A percentile compares a stretch with the other conserved stretches of the same genome.
Evolutionary conservation across 2,797 vertebrate species (phyloP).

Genomic region (Hemibagrus guttatus): DNA sequence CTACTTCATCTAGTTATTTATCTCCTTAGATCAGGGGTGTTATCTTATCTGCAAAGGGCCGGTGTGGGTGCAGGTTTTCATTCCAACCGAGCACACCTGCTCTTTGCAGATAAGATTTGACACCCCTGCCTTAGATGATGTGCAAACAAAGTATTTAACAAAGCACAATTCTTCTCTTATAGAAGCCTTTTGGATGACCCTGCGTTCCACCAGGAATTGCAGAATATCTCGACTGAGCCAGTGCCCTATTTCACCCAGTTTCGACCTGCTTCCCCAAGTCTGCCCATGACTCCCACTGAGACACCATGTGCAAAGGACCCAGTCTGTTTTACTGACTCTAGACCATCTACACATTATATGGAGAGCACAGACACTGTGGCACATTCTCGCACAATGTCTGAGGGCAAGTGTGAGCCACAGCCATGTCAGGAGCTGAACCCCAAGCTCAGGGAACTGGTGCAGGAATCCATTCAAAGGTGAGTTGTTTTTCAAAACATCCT

Average conservation of each 20-base stretch:
- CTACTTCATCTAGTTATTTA: background rate
- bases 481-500: background rate
- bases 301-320: background rate
- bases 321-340: background rate
- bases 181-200: constrained; percentile 83
- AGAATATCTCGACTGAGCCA: constrained; percentile 67
- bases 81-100: too few species aligned
- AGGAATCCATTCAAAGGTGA: constrained; percentile 64
- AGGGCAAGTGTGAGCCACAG: background rate
- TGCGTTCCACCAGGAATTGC: constrained; percentile 73
- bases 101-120: too few species aligned
- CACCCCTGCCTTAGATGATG: background rate
- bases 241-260: constrained; percentile 78
- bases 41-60: too few species aligned
- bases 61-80: too few species aligned
- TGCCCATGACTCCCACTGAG: constrained; percentile 27
- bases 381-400: background rate
- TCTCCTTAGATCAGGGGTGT: background rate
- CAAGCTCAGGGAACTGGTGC: constrained; percentile 32
- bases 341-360: background rate
- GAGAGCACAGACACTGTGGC: constrained; percentile 6
- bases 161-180: background rate
- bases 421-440: constrained; percentile 15
- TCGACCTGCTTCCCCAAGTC: constrained; percentile 36
- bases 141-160: background rate